Conservation (phyloP, 2,113 vertebrate species). For the Rafetus swinhoei region DNA sequence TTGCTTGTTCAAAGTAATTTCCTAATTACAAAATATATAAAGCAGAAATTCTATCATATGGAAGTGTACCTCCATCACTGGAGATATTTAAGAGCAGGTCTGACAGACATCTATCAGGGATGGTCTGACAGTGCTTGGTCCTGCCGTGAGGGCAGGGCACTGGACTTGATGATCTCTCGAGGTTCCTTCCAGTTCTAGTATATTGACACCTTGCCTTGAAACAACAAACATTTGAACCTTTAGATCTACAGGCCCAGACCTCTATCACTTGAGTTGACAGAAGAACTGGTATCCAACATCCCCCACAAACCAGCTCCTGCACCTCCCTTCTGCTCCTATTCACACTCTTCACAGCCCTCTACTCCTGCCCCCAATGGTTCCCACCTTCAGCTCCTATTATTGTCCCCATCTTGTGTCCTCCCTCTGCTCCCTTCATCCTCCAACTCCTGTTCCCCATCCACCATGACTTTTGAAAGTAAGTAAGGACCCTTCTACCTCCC, state of each 20-base stretch:
- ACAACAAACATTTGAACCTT: not conserved
- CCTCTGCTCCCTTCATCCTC: not conserved
- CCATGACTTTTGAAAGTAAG: accelerated
- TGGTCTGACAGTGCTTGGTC: no score
- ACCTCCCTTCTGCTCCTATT: no score
- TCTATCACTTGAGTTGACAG: not conserved
- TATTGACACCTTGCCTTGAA: not conserved
- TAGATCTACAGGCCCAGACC: not conserved
- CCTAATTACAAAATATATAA: not conserved
- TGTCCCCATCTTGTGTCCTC: not conserved
- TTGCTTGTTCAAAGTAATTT: not conserved
- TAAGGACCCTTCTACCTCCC: not conserved
- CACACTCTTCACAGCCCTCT: not conserved
- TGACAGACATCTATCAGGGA: no score
- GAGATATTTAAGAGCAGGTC: no score
- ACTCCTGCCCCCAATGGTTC: not conserved
- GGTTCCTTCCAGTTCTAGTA: no score
- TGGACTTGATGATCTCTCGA: no score
- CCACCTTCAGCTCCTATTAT: not conserved
- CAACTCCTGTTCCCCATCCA: not conserved
- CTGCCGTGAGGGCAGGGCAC: no score
- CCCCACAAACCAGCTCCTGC: not conserved
- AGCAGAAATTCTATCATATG: not conserved
- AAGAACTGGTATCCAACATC: not conserved
- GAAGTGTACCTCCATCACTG: not conserved